Evolutionary conservation across 2,113 vertebrate species (phyloP).

Genomic region (Strix uralensis): DNA sequence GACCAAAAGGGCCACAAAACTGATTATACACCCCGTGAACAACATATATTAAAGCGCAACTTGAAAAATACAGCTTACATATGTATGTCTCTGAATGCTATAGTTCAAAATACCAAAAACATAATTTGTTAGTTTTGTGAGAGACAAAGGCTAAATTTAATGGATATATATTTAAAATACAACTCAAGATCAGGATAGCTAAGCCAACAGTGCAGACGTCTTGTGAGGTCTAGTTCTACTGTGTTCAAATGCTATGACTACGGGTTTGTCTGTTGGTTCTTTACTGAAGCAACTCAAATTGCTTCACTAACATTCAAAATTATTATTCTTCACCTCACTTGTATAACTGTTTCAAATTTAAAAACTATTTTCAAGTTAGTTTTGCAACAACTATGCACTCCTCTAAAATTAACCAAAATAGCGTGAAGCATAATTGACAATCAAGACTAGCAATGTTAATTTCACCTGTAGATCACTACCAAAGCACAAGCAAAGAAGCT

Average conservation of each 20-base stretch:
- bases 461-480: background rate
- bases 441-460: background rate
- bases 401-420: too few species aligned
- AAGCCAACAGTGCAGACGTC: background rate
- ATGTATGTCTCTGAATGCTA: background rate
- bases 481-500: background rate
- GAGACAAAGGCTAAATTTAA: background rate
- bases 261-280: background rate
- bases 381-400: background rate
- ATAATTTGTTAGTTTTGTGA: background rate
- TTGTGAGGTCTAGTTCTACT: background rate
- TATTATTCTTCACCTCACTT: background rate
- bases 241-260: background rate
- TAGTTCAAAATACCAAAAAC: background rate
- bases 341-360: background rate
- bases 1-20: background rate
- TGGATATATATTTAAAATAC: background rate
- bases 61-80: background rate
- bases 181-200: background rate
- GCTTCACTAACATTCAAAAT: background rate
- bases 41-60: background rate
- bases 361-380: background rate
- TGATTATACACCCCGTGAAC: background rate
- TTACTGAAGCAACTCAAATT: background rate
- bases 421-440: background rate